phyloP scores from a whole-genome alignment of 2,113 vertebrate genomes.

The Oryzias celebensis region DNA sequence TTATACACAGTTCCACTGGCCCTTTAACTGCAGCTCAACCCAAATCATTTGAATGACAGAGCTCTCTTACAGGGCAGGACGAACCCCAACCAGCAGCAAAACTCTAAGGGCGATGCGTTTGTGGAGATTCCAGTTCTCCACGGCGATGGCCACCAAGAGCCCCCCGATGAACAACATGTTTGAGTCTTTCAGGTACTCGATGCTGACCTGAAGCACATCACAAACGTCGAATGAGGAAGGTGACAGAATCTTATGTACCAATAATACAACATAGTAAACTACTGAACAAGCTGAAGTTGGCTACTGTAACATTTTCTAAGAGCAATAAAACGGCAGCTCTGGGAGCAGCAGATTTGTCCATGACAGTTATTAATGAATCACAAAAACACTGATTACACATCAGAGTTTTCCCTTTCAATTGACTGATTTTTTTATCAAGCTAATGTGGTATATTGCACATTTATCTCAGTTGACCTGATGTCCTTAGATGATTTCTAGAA shows the following conservation, averaged over 20 bases:
- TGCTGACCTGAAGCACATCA: slow-evolving; percentile 79
- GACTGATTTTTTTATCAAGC: not conserved
- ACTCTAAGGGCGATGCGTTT: slow-evolving; percentile 87
- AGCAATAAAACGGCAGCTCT: slow-evolving; percentile 31
- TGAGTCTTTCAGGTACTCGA: slow-evolving; percentile 87
- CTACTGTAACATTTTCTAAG: slow-evolving; percentile 29
- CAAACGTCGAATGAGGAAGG: not conserved
- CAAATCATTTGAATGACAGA: not conserved
- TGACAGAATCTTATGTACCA: not conserved
- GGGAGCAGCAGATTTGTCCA: not conserved
- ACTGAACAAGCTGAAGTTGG: not conserved
- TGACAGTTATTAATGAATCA: not conserved
- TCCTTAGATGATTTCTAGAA: not conserved
- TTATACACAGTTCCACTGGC: no score
- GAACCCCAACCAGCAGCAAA: slow-evolving; percentile 85
- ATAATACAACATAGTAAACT: not conserved
- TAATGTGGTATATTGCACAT: not conserved
- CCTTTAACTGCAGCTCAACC: not conserved
- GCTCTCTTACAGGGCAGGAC: slow-evolving; percentile 87
- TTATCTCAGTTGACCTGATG: not conserved
- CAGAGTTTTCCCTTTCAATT: not conserved
- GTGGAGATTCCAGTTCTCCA: slow-evolving; percentile 90
- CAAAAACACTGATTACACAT: not conserved
- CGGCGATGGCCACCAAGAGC: slow-evolving; percentile 86
- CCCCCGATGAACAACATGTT: slow-evolving; percentile 92